These are phyloP conservation scores for Siniperca undulata DNA, from an alignment of 2,797 vertebrate genomes.

Conservation along the genomic window DNA sequence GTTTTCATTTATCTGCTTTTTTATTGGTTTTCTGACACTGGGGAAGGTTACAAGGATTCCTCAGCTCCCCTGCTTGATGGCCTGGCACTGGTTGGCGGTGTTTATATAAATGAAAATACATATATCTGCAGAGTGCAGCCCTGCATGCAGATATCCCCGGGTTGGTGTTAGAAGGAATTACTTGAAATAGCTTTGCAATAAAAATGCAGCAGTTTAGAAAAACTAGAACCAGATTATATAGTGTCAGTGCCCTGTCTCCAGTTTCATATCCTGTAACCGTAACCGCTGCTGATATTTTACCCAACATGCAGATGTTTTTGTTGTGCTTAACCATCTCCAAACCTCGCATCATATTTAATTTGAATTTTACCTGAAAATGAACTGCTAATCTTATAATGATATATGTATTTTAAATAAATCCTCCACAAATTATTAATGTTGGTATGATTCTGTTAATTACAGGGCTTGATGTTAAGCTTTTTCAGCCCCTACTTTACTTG, in stretches of 20 bases:
- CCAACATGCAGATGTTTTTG: background rate
- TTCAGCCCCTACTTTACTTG: too few species aligned
- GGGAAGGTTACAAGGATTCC: conserved; percentile 73
- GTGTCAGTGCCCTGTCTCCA: conserved; percentile 23
- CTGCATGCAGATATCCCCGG: conserved; percentile 63
- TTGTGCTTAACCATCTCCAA: background rate
- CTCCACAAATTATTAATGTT: background rate
- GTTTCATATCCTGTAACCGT: conserved; percentile 24
- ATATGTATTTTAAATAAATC: background rate
- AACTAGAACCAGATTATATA: conserved; percentile 53
- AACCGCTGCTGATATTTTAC: conserved; percentile 30
- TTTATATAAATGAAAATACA: conserved; percentile 76
- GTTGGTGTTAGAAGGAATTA: conserved; percentile 58
- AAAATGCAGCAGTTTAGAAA: conserved; percentile 58
- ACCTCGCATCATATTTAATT: background rate
- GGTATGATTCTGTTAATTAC: background rate
- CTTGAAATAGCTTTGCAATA: conserved; percentile 64
- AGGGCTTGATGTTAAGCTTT: too few species aligned
- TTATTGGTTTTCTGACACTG: conserved; percentile 78
- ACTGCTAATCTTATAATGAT: background rate
- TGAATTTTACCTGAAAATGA: background rate
- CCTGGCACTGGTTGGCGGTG: conserved; percentile 57
- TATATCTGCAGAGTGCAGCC: conserved; percentile 75
- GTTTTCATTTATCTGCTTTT: conserved; percentile 72
- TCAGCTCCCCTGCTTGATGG: conserved; percentile 66